Conservation (phyloP, 2,113 vertebrate species). For the Rattus norvegicus region GRCr8 NC_086020.1:206921501-206922000, state of each 20-base stretch:
- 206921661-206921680: slow-evolving; percentile 8
- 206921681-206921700: not conserved
- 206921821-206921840: not conserved
- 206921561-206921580: not conserved
- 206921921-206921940: not conserved
- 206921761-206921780: not conserved
- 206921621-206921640: no score
- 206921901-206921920: not conserved
- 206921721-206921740: not conserved
- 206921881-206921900: not conserved
- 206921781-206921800: no score
- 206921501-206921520: not conserved
- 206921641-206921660: not conserved
- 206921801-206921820: not conserved
- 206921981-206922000: not conserved
- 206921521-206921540: not conserved
- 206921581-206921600: no score
- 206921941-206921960: not conserved
- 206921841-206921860: not conserved
- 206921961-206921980: not conserved
- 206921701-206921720: not conserved
- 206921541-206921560: not conserved
- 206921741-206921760: not conserved
- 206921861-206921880: not conserved
- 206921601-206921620: no score